A percentile compares a stretch with the other conserved stretches of the same genome.
phyloP scores from a whole-genome alignment of 23 tunicate genomes.

The Trididemnum nubilum region DNA sequence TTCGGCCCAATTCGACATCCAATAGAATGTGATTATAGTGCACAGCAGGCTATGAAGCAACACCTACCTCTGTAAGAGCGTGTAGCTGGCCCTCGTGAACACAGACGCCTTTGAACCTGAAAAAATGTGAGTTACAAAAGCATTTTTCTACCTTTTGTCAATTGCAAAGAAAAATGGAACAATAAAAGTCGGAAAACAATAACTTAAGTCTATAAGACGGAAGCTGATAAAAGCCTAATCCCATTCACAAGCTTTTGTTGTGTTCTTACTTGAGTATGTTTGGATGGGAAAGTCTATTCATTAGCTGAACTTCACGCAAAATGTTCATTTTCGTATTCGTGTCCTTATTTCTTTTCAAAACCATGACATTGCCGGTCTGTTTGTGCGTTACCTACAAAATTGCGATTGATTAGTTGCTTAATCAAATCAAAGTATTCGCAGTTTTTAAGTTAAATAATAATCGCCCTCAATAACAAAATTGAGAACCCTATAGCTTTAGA shows the following conservation, averaged over 20 bases:
- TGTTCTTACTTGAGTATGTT: conserved; percentile 81
- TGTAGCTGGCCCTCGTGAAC: conserved; percentile 94
- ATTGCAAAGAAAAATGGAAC: not conserved
- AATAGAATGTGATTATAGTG: too few relatives aligned
- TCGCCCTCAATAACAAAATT: too few relatives aligned
- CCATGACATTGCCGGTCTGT: conserved; percentile 88
- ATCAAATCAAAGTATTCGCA: too few relatives aligned
- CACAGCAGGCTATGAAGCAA: too few relatives aligned
- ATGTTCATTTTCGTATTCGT: conserved; percentile 93
- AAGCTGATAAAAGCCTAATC: not conserved
- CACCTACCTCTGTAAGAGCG: conserved; percentile 81
- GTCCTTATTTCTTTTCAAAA: conserved; percentile 75
- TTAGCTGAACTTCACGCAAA: conserved; percentile 81
- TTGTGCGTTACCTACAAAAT: conserved; percentile 61
- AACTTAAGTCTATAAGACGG: not conserved
- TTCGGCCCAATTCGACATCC: too few relatives aligned
- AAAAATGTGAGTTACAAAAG: too few relatives aligned
- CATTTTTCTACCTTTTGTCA: not conserved
- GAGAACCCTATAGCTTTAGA: too few relatives aligned
- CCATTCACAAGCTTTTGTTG: not conserved
- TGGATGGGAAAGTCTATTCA: conserved; percentile 92
- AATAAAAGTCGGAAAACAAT: not conserved
- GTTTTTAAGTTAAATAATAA: too few relatives aligned
- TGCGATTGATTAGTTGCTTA: not conserved
- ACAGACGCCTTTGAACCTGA: conserved; percentile 89